Evolutionary conservation across 1,140 invertebrate species (phyloP), one percentile per base, ranked within the genome.

Genomic region (Polypedilum vanderplanki): DNA sequence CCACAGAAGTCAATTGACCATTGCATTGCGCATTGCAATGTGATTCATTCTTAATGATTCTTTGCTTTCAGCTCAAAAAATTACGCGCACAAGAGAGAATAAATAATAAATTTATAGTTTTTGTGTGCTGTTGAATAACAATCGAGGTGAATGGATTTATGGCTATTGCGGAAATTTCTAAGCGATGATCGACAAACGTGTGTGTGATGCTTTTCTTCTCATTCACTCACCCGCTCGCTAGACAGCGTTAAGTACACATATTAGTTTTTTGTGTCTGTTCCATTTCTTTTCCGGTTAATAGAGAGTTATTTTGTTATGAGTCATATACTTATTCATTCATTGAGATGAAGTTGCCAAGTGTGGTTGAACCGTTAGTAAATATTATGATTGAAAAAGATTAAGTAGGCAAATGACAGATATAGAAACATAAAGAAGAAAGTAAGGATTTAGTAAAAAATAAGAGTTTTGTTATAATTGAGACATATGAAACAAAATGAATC

Each of bases 91-190:
- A 5, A 33, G 24, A 33, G 24, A 33, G 24, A 33, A 33, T 33
- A 33, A 33, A 33, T 33, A 33, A 33, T 33, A 33, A 33, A 33
- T 33, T 33, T 5, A 33, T 33, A 33, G 1, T 33, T 33, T 33
- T 33, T 33, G 24, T 33, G 24, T 57, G 8, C 46, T 57, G 46
- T 22, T 22, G 65, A 70, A 70, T 70, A 70, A 70, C 17, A 70
- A 70, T 20, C 65, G 65, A 70, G 65, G 65, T 70, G 65, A 70
- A 70, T 70, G 65, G 65, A 20, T 70, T 70, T 18, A 70, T 70
- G 65, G 15, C 65, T 20, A 70, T 70, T 70, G 18, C 65, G 65
- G 65, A 70, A 70, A 70, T 70, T 70, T 18, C 65, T 70, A 57
- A n/a, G n/a, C 5, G 65, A 70, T 70, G 65, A 70, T 70, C 65